phyloP scores from a whole-genome alignment of 2,888 invertebrate species.

The Drosophila setosimentum region DNA sequence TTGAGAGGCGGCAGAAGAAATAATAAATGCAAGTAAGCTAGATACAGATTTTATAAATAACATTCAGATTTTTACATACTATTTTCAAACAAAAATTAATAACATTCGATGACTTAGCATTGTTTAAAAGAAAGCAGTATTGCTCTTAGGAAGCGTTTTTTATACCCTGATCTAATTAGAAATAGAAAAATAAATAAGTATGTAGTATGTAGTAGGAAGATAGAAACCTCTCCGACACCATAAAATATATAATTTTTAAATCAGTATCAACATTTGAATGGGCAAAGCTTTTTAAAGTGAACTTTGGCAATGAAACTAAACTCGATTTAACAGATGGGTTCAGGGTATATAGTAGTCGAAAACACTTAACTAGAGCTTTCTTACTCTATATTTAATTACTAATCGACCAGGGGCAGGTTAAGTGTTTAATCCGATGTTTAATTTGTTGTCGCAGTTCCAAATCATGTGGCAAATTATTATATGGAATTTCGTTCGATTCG shows the following conservation, averaged over 20 bases:
- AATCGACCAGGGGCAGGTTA: slow-evolving; percentile 1
- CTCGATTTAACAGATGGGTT: neutral
- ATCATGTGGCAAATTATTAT: slow-evolving; percentile 41
- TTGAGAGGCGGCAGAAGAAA: neutral
- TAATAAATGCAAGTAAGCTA: neutral
- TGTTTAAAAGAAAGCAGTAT: neutral
- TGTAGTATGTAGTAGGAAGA: neutral
- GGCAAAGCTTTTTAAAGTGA: neutral
- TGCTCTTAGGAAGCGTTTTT: neutral
- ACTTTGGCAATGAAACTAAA: too few relatives aligned
- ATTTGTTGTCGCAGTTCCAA: slow-evolving; percentile 37
- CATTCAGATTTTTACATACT: neutral
- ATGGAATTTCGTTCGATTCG: neutral
- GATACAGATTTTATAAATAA: neutral
- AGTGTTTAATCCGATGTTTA: slow-evolving; percentile 9
- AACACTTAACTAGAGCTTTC: neutral
- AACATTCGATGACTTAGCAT: too few relatives aligned
- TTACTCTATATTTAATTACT: neutral
- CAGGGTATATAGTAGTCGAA: neutral
- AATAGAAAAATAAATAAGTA: neutral
- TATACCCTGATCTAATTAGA: neutral
- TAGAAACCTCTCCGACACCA: neutral
- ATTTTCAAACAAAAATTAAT: neutral
- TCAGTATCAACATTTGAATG: neutral
- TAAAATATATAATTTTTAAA: neutral